A percentile compares a stretch with the other conserved stretches of the same genome.
phyloP scores from a whole-genome alignment of 2,888 invertebrate genomes.

The Thysanoteuthis rhombus region DNA sequence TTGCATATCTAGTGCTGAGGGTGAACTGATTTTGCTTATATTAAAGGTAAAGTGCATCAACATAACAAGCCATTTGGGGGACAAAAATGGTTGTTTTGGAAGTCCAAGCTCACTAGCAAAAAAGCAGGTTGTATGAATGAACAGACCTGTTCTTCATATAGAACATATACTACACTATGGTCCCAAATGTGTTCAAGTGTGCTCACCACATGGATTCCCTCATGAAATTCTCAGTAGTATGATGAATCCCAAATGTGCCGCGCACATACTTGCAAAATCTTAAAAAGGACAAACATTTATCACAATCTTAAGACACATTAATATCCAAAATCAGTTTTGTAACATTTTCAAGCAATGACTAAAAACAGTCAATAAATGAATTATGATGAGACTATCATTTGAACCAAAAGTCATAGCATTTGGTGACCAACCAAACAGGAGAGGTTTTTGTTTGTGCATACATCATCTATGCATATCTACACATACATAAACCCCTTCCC shows the following conservation, averaged over 20 bases:
- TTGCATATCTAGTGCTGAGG: background rate
- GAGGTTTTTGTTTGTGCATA: background rate
- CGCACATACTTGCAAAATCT: background rate
- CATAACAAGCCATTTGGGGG: no score
- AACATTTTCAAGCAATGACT: background rate
- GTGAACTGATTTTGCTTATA: background rate
- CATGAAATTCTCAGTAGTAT: background rate
- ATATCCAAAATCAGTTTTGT: background rate
- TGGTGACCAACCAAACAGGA: background rate
- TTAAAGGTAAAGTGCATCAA: background rate
- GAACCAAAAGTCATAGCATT: background rate
- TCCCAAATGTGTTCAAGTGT: slow-evolving; percentile 12
- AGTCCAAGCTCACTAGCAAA: background rate
- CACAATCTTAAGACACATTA: background rate
- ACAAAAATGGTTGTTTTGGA: background rate
- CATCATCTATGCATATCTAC: background rate
- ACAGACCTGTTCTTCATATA: background rate
- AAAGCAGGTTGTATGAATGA: background rate
- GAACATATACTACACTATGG: background rate
- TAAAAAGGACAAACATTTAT: slow-evolving; percentile 12
- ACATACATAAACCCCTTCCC: no score
- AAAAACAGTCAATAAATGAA: background rate
- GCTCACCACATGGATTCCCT: slow-evolving; percentile 12
- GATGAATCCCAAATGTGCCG: slow-evolving; percentile 12
- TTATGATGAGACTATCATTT: background rate